Base-by-base conservation (phyloP, 1,140 invertebrate genomes). In the Macrobrachium rosenbergii region DNA sequence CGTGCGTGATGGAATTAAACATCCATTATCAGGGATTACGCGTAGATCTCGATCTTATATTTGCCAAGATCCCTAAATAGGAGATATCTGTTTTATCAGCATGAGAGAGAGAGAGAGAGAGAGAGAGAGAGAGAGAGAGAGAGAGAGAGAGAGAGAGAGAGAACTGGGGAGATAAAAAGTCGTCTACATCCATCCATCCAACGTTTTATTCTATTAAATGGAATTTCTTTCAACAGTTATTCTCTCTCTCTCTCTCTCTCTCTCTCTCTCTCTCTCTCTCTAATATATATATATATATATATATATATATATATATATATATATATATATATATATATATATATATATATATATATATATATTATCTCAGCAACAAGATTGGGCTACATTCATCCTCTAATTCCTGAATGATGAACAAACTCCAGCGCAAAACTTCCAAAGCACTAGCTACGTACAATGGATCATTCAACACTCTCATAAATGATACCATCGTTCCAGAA, bases 331-430 rank as follows among this genome's bases (percentile, higher is more conserved):
- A 73, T 73, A 73, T 73, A 73, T 73, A 73, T 73, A 73, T 23
- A 73, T 28, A 73, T 73, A 73, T 73, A 73, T 73, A 28, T 73
- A 73, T 73, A 73, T 75, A 59, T 85, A 78, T 37, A 88, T 58
- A 78, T 17, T 69, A 73, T 85, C n/a, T n/a, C n/a, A n/a, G n/a
- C n/a, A n/a, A n/a, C n/a, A n/a, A n/a, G n/a, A n/a, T n/a, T n/a
- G n/a, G n/a, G n/a, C n/a, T n/a, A n/a, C n/a, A n/a, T n/a, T n/a
- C n/a, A n/a, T n/a, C n/a, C n/a, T n/a, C n/a, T n/a, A n/a, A n/a
- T n/a, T n/a, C n/a, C n/a, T n/a, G n/a, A n/a, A n/a, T n/a, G n/a
- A n/a, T n/a, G n/a, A n/a, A n/a, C n/a, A n/a, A n/a, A n/a, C n/a
- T n/a, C n/a, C n/a, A n/a, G n/a, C n/a, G n/a, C n/a, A n/a, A n/a